Conservation (phyloP, 1,140 invertebrate genomes). For the Ruditapes philippinarum region DNA sequence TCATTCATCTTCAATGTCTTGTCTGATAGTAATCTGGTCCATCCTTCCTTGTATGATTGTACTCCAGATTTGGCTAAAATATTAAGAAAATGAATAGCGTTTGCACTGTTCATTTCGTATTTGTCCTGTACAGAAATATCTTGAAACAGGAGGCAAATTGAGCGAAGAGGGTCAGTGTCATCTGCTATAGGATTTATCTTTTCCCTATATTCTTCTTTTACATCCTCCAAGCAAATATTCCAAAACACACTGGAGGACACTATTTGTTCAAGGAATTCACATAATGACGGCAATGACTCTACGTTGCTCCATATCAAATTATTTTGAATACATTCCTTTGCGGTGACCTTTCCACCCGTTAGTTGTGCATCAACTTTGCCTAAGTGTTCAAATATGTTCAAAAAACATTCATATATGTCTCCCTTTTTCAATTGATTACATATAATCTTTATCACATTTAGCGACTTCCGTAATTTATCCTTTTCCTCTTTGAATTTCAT, state of each 20-base stretch:
- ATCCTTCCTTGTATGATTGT: neutral
- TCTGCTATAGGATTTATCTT: neutral
- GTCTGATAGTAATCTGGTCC: neutral
- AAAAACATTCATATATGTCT: neutral
- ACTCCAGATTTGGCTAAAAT: neutral
- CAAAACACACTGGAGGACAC: neutral
- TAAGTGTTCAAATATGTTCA: neutral
- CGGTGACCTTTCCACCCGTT: neutral
- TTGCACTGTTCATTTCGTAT: neutral
- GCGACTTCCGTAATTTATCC: neutral
- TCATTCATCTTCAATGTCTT: neutral
- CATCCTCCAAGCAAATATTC: neutral
- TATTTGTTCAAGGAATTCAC: neutral
- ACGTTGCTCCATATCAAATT: neutral
- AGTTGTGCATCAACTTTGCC: neutral
- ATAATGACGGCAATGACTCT: neutral
- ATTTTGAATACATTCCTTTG: neutral
- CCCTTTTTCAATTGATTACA: neutral
- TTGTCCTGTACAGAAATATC: neutral
- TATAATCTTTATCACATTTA: neutral
- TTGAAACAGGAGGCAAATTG: neutral
- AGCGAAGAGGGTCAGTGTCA: neutral
- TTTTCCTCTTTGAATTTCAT: neutral
- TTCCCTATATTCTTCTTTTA: neutral
- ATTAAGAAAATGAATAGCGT: neutral